Evolutionary conservation across 2,888 invertebrate genomes (phyloP), one percentile per base, ranked within the genome.

Genomic region (Caenorhabditis drosophilae): DNA sequence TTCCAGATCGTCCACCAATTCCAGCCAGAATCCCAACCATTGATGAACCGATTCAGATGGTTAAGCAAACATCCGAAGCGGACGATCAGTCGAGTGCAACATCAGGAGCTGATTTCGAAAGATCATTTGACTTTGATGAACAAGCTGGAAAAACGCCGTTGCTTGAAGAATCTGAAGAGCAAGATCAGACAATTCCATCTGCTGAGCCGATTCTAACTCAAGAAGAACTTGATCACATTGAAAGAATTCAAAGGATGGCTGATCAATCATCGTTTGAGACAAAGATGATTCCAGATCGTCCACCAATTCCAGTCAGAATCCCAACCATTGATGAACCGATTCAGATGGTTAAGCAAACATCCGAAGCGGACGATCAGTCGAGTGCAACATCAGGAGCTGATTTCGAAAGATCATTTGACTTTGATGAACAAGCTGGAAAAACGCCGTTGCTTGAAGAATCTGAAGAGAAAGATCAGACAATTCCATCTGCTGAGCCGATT

Each of bases 191-290:
- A 31, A 31, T 12, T 31, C 31, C 31, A 31, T 6, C 12, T 31
- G 31, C 6, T n/a, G n/a, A n/a, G n/a, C n/a, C n/a, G n/a, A n/a
- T n/a, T 9, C 40, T 44, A 7, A 25, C 44, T 6, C 23, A 44
- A 44, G 45, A 52, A 16, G 58, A 58, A 25, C 51, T 58, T 25
- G 58, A 56, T 27, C 62, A 56, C 40, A 62, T 62, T 41, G 62
- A 44, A 4, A 36, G 46, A 18, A 56, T 56, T n/a, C 49, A 50
- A 35, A 61, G 49, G 54, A 50, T 55, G 49, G 47, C 56, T 16
- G 49, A 55, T n/a, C 44, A 44, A 44, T 44, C 44, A 11, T 44
- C 44, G 4, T 44, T 44, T 22, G 23, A 44, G 7, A 11, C 44
- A 6, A 6, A 7, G 4, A 18, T 18, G 6, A 6, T n/a, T 12